These are phyloP conservation scores for Parasteatoda tepidariorum DNA, from an alignment of 1,140 invertebrate genomes.

Conservation along the genomic window DNA sequence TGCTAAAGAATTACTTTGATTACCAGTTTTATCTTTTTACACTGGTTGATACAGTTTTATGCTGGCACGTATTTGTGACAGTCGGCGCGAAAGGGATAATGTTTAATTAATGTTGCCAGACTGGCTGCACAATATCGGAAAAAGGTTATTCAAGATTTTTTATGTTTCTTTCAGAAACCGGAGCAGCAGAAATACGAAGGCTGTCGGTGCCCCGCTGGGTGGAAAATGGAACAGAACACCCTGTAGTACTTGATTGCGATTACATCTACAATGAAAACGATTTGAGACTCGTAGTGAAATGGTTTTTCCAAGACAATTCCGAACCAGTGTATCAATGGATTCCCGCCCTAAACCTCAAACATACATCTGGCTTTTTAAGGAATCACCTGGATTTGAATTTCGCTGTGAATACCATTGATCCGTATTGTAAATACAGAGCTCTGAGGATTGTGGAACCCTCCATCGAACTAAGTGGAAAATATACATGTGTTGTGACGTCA, in stretches of 20 bases:
- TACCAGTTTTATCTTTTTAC: no score
- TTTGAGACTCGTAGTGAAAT: slow-evolving; percentile 78
- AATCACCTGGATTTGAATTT: slow-evolving; percentile 79
- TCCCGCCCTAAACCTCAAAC: slow-evolving; percentile 73
- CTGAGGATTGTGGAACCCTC: slow-evolving; percentile 79
- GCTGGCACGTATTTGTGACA: no score
- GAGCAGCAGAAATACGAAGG: slow-evolving; percentile 74
- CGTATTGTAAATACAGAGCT: slow-evolving; percentile 79
- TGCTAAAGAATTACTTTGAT: no score
- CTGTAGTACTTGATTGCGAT: slow-evolving; percentile 81
- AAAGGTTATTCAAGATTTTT: no score
- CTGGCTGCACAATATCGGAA: no score
- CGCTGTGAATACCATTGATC: slow-evolving; percentile 71
- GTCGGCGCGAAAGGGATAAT: no score
- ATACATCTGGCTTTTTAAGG: slow-evolving; percentile 74
- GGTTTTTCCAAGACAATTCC: slow-evolving; percentile 79
- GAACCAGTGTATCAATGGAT: slow-evolving; percentile 84
- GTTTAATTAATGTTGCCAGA: no score
- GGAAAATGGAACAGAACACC: slow-evolving; percentile 74
- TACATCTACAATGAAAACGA: slow-evolving; percentile 74
- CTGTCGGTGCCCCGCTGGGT: slow-evolving; percentile 77
- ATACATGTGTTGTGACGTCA: slow-evolving; percentile 63
- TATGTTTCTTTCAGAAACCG: slow-evolving; percentile 5
- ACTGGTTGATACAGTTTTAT: no score
- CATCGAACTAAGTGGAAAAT: slow-evolving; percentile 71